These are phyloP conservation scores for Hemicordylus capensis DNA, from an alignment of 2,113 vertebrate species.

Conservation along the genomic window DNA sequence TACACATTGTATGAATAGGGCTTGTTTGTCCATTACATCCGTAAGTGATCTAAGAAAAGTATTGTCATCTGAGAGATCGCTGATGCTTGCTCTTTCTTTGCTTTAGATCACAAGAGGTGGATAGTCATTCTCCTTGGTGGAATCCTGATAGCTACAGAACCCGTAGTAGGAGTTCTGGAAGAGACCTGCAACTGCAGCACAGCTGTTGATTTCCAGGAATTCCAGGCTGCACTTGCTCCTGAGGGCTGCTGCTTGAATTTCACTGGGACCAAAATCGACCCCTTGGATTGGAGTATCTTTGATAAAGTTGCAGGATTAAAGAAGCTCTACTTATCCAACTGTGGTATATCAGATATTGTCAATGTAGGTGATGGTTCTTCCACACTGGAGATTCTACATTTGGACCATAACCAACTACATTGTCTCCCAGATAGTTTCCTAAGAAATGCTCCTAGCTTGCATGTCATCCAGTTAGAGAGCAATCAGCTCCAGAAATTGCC, in stretches of 20 bases:
- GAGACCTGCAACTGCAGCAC: conserved; percentile 77
- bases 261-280: conserved; percentile 77
- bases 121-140: conserved; percentile 50
- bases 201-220: conserved; percentile 66
- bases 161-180: conserved; percentile 18
- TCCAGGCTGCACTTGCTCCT: conserved; percentile 56
- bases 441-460: conserved; percentile 71
- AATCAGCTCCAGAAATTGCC: conserved; percentile 82
- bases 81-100: conserved; percentile 40
- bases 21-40: not conserved
- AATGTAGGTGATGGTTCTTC: conserved; percentile 1
- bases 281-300: conserved; percentile 78
- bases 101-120: conserved; percentile 48
- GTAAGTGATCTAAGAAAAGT: not conserved
- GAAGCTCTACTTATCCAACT: conserved; percentile 82
- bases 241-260: conserved; percentile 85
- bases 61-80: conserved; percentile 6
- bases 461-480: conserved; percentile 77
- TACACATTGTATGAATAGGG: too few relatives aligned
- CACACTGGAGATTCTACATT: conserved; percentile 73
- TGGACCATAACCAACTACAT: conserved; percentile 79
- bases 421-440: conserved; percentile 80
- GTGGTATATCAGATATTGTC: conserved; percentile 75
- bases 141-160: conserved; percentile 7
- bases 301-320: conserved; percentile 63